phyloP scores from a whole-genome alignment of 1,140 invertebrate genomes.

The Oryctes rhinoceros region DNA sequence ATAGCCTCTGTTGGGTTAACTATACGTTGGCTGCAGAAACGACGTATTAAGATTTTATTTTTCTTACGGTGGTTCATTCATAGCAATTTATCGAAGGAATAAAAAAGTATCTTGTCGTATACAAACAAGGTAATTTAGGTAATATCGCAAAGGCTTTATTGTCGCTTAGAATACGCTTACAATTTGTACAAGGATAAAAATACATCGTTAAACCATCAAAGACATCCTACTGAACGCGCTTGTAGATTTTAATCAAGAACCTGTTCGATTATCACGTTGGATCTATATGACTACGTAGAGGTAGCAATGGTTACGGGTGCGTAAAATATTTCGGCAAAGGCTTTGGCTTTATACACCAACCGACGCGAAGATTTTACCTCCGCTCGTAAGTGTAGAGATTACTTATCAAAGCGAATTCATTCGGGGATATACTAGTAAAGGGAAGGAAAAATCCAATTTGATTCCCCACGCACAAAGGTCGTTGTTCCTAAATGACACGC shows the following conservation, averaged over 20 bases:
- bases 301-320: background rate
- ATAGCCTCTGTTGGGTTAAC: too few relatives aligned
- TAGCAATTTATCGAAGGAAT: too few relatives aligned
- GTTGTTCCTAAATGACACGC: background rate
- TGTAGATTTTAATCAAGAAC: background rate
- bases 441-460: background rate
- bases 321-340: background rate
- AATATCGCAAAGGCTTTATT: too few relatives aligned
- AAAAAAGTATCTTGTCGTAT: too few relatives aligned
- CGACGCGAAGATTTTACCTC: background rate
- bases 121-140: too few relatives aligned
- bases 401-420: slow-evolving; percentile 4
- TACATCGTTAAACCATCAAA: too few relatives aligned
- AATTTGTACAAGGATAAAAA: too few relatives aligned
- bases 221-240: too few relatives aligned
- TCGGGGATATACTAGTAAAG: background rate
- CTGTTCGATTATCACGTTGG: background rate
- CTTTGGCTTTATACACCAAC: background rate
- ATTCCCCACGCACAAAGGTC: background rate
- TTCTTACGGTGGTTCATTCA: too few relatives aligned
- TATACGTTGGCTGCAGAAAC: too few relatives aligned
- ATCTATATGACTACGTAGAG: background rate
- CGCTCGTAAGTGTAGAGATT: slow-evolving; percentile 3
- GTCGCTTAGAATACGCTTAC: too few relatives aligned
- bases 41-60: too few relatives aligned